These are phyloP conservation scores for Pocillopora meandrina DNA, from an alignment of 92 coral and sea anemone genomes.

Conservation along the genomic window DNA sequence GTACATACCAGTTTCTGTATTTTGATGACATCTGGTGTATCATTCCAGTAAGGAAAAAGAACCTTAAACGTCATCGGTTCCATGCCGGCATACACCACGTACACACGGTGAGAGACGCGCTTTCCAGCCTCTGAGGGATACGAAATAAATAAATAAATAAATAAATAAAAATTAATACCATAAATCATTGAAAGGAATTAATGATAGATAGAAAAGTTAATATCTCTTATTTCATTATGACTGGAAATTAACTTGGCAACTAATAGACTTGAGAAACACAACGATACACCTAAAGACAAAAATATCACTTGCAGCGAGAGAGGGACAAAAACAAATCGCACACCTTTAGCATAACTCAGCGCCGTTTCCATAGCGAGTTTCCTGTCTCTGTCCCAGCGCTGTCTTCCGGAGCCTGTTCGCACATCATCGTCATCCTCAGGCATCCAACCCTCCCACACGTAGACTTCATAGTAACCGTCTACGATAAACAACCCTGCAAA, in stretches of 20 bases:
- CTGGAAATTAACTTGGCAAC: neutral
- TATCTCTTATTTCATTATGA: neutral
- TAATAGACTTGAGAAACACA: no score
- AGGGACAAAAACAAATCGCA: neutral
- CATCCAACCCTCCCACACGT: slow-evolving; percentile 99
- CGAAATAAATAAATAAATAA: neutral
- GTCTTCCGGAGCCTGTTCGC: slow-evolving; percentile 86
- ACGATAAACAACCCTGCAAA: slow-evolving; percentile 69
- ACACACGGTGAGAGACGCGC: slow-evolving; percentile 80
- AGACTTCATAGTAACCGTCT: slow-evolving; percentile 88
- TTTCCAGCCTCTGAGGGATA: slow-evolving; percentile 69
- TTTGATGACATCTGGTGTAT: slow-evolving; percentile 64
- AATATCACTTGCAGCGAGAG: neutral
- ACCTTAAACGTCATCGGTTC: slow-evolving; percentile 89
- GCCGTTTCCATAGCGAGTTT: slow-evolving; percentile 92
- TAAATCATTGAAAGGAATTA: no score
- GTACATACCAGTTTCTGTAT: slow-evolving; percentile 78
- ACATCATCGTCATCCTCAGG: slow-evolving; percentile 85
- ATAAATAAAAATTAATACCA: neutral
- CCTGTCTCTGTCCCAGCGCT: slow-evolving; percentile 94
- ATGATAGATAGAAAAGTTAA: neutral
- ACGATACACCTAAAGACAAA: neutral
- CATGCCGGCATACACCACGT: slow-evolving; percentile 92
- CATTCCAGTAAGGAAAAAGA: slow-evolving; percentile 89
- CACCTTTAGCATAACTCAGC: slow-evolving; percentile 87